Percentiles rank a stretch among this genome's conserved stretches.
Evolutionary conservation across 2,797 vertebrate species (phyloP).

Genomic region (Neosilurus mollespiculum): DNA sequence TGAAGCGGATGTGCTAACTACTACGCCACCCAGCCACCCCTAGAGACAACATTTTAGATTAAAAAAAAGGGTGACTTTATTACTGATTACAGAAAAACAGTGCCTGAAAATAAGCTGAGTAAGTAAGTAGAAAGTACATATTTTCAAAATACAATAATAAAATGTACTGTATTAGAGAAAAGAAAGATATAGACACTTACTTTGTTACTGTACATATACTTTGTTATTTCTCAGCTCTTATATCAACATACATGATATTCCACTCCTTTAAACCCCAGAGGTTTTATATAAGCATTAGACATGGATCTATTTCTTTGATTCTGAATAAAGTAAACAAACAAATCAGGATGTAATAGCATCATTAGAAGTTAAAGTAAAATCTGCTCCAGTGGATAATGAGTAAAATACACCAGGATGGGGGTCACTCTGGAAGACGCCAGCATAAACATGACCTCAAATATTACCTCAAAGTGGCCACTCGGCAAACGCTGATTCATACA

Average conservation of each 20-base stretch:
- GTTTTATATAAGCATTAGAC: background rate
- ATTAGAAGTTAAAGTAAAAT: constrained; percentile 37
- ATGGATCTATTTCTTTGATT: constrained; percentile 20
- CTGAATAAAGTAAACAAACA: constrained; percentile 26
- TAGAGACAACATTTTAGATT: no score
- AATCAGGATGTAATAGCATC: constrained; percentile 32
- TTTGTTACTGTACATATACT: background rate
- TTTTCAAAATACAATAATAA: background rate
- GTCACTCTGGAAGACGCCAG: constrained; percentile 8
- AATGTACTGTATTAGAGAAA: background rate
- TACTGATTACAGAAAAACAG: background rate
- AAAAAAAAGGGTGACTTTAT: background rate
- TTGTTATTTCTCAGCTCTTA: background rate
- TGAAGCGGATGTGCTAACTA: no score
- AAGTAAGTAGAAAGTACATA: background rate
- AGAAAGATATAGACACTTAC: no score
- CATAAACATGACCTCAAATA: constrained; percentile 29
- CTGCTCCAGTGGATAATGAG: constrained; percentile 35
- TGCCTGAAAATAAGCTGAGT: background rate
- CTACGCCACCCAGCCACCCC: no score
- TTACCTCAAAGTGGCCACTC: background rate
- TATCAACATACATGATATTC: background rate
- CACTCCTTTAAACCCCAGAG: background rate
- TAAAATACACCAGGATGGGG: constrained; percentile 6
- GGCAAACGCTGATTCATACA: constrained; percentile 18